Conservation (phyloP, 2,113 vertebrate species). For the Sciurus niger region DNA sequence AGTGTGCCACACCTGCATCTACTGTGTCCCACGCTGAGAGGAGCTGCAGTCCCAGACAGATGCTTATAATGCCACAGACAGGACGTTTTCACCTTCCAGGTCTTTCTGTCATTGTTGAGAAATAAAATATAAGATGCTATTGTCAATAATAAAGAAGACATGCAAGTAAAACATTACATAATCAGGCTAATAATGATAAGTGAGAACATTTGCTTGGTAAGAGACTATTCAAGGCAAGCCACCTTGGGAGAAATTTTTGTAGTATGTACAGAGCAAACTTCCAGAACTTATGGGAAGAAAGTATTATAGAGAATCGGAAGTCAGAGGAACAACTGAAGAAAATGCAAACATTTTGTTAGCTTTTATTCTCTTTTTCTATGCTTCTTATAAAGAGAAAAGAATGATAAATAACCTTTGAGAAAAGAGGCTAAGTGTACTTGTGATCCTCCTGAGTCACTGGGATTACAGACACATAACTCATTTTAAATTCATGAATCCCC, state of each 20-base stretch:
- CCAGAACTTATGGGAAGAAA: background rate
- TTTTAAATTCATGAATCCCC: background rate
- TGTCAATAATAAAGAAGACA: background rate
- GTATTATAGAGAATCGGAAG: background rate
- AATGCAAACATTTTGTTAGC: background rate
- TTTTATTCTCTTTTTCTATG: background rate
- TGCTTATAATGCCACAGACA: background rate
- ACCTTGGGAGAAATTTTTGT: background rate
- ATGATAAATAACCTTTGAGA: background rate
- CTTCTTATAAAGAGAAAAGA: background rate
- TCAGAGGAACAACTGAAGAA: background rate
- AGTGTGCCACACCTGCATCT: background rate
- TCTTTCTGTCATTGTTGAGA: background rate
- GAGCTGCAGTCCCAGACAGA: background rate
- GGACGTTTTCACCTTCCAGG: background rate
- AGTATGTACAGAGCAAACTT: background rate
- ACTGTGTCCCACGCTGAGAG: accelerated
- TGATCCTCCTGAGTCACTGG: background rate
- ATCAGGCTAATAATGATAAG: background rate
- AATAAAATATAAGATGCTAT: background rate
- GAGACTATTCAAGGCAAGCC: background rate
- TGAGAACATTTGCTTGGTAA: background rate
- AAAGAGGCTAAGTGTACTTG: background rate
- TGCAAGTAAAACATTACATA: background rate
- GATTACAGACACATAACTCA: no score